A percentile compares a stretch with the other conserved stretches of the same genome.
Conservation (phyloP, 2,113 vertebrate genomes). For the Gallinago media region DNA sequence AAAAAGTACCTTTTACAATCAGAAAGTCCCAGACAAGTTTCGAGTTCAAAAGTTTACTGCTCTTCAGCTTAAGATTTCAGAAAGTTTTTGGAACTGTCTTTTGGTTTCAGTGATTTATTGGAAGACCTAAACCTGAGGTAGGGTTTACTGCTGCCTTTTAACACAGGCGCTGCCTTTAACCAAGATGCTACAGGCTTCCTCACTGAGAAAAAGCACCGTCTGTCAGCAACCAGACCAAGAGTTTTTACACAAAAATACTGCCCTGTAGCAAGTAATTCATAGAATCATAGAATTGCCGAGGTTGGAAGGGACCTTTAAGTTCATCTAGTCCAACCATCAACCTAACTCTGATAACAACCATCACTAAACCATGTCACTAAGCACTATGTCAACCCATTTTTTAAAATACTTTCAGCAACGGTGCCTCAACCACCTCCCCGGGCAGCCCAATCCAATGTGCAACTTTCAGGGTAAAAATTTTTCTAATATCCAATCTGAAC, state of each 20-base stretch:
- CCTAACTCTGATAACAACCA: too few relatives aligned
- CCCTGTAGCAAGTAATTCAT: not conserved
- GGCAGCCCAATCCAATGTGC: too few relatives aligned
- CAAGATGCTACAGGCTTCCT: not conserved
- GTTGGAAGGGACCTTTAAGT: too few relatives aligned
- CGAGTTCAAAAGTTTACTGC: constrained; percentile 2
- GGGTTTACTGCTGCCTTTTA: not conserved
- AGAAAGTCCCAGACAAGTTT: constrained; percentile 46
- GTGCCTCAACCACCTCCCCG: too few relatives aligned
- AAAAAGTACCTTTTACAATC: constrained; percentile 46
- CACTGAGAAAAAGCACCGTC: not conserved
- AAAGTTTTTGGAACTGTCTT: not conserved
- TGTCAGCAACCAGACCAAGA: not conserved
- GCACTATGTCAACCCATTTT: too few relatives aligned
- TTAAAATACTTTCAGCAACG: too few relatives aligned
- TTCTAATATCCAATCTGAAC: too few relatives aligned
- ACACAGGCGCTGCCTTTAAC: rapidly evolving
- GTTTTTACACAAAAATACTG: not conserved
- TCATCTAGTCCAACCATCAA: too few relatives aligned
- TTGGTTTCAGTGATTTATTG: not conserved
- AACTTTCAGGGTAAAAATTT: too few relatives aligned
- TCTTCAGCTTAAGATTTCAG: not conserved
- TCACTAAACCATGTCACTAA: too few relatives aligned
- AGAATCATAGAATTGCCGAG: too few relatives aligned
- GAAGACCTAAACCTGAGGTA: not conserved